Conservation (phyloP, 2,888 invertebrate genomes). For the Nesidiocoris tenuis region DNA sequence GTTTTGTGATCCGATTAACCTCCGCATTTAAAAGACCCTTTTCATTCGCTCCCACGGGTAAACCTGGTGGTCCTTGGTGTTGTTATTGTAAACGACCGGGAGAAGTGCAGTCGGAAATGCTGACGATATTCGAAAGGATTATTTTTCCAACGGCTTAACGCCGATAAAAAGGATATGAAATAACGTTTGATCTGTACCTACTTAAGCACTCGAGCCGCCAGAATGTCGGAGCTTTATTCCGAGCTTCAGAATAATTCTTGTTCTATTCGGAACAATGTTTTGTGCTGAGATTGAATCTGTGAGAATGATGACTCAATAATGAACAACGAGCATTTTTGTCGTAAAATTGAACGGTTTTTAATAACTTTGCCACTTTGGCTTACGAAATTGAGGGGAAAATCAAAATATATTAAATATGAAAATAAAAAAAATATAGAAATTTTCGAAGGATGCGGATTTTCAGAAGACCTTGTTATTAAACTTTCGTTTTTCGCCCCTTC, state of each 20-base stretch:
- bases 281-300: neutral
- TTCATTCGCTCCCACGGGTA: conserved; percentile 26
- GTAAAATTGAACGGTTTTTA: no score
- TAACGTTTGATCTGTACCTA: neutral
- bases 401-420: no score
- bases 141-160: neutral
- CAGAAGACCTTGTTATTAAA: no score
- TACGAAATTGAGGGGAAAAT: no score
- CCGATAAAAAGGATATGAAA: neutral
- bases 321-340: no score
- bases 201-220: neutral
- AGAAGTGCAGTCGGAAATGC: neutral
- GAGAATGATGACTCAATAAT: neutral
- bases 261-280: no score
- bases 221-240: neutral
- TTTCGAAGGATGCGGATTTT: no score
- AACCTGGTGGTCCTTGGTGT: neutral
- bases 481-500: no score
- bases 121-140: neutral
- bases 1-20: conserved; percentile 31
- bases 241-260: neutral
- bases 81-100: neutral
- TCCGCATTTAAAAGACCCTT: conserved; percentile 12
- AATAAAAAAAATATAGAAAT: no score
- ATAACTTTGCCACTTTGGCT: no score